phyloP scores from a whole-genome alignment of 2,797 vertebrate species.

The Menidia menidia region DNA sequence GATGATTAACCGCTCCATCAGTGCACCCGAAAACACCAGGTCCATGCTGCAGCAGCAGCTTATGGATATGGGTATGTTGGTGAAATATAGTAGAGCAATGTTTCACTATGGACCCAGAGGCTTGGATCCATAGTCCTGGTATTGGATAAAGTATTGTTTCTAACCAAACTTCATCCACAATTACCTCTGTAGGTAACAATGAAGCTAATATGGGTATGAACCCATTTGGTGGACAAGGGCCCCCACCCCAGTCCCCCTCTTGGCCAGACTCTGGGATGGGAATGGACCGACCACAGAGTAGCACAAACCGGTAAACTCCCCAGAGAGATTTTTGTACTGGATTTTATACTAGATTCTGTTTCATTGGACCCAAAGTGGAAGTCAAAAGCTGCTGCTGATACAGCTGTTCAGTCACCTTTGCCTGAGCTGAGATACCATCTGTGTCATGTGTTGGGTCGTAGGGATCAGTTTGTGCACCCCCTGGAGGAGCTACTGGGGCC shows the following conservation, averaged over 20 bases:
- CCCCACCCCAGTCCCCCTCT: constrained; percentile 86
- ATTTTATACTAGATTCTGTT: background rate
- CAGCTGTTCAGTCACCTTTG: background rate
- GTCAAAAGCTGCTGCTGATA: background rate
- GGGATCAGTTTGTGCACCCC: constrained; percentile 88
- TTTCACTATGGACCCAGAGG: background rate
- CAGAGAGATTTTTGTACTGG: background rate
- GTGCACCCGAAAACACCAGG: constrained; percentile 82
- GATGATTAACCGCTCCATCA: constrained; percentile 87
- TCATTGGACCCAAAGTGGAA: background rate
- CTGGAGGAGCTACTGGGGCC: constrained; percentile 92
- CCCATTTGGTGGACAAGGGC: constrained; percentile 86
- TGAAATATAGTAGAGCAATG: background rate
- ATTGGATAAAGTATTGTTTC: too few relatives aligned
- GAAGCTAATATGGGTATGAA: constrained; percentile 89
- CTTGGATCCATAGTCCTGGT: background rate
- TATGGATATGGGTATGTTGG: constrained; percentile 90
- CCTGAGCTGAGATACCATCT: background rate
- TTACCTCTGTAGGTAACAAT: constrained; percentile 80
- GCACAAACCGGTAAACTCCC: constrained; percentile 85
- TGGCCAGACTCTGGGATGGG: constrained; percentile 90
- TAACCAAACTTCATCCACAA: background rate
- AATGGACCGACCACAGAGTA: constrained; percentile 81
- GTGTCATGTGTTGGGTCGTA: constrained; percentile 61
- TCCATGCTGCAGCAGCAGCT: constrained; percentile 91